A percentile compares a stretch with the other conserved stretches of the same genome.
Conservation (phyloP, 2,888 invertebrate genomes). For the Hololepta plana region DNA sequence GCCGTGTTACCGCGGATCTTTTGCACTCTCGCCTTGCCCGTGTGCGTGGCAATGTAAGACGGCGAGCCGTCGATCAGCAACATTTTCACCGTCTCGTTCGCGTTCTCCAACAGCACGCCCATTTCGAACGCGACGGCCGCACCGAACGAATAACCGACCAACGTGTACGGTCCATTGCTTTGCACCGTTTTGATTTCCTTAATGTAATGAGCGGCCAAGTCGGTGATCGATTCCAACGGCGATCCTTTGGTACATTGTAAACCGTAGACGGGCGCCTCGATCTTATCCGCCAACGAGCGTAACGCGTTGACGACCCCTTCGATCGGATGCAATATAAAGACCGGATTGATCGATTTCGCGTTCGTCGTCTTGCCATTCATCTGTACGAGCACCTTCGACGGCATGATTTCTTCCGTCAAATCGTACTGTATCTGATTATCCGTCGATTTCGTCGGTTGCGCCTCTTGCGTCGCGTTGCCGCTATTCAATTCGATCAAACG, state of each 20-base stretch:
- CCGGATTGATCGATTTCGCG: slow-evolving; percentile 26
- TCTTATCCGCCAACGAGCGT: slow-evolving; percentile 47
- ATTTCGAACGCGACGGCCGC: slow-evolving; percentile 91
- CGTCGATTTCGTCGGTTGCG: slow-evolving; percentile 19
- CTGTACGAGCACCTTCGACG: slow-evolving; percentile 49
- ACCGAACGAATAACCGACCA: slow-evolving; percentile 93
- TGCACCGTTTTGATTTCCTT: slow-evolving; percentile 57
- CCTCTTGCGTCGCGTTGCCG: slow-evolving; percentile 13
- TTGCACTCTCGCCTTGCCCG: slow-evolving; percentile 42
- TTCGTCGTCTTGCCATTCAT: slow-evolving; percentile 33
- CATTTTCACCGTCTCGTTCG: slow-evolving; percentile 37
- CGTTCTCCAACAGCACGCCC: slow-evolving; percentile 62
- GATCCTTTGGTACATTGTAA: slow-evolving; percentile 72
- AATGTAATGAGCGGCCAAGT: slow-evolving; percentile 57
- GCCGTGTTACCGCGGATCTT: slow-evolving; percentile 35
- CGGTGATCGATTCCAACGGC: slow-evolving; percentile 51
- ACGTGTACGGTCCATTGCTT: slow-evolving; percentile 64
- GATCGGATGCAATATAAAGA: slow-evolving; percentile 70
- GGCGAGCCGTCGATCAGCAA: slow-evolving; percentile 85
- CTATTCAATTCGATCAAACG: slow-evolving; percentile 42
- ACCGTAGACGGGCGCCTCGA: slow-evolving; percentile 69
- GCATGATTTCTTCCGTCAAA: slow-evolving; percentile 48
- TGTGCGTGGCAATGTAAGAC: slow-evolving; percentile 59
- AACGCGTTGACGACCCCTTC: slow-evolving; percentile 69
- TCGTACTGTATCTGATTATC: slow-evolving; percentile 34